Conservation (phyloP, 2,888 invertebrate genomes). For the Galeruca laticollis region DNA sequence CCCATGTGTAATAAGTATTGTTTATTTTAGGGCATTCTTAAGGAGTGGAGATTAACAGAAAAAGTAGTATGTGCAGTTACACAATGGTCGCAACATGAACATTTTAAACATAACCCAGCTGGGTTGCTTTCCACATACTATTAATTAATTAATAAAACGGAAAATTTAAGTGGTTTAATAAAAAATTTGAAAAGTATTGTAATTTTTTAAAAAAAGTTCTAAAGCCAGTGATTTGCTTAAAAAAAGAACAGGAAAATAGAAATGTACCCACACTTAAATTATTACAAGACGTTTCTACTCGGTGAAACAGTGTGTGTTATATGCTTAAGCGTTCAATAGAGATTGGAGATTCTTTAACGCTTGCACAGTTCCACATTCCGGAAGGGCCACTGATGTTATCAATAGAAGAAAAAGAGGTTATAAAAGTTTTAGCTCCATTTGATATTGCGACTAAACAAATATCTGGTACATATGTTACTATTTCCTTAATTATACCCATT, state of each 20-base stretch:
- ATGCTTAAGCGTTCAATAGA: constrained; percentile 13
- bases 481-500: constrained; percentile 23
- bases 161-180: background rate
- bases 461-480: constrained; percentile 19
- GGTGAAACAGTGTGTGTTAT: constrained; percentile 26
- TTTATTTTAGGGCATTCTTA: constrained; percentile 14
- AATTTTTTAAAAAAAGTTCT: constrained; percentile 19
- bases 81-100: constrained; percentile 5
- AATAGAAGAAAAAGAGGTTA: background rate
- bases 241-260: constrained; percentile 17
- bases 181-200: constrained; percentile 15
- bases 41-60: constrained; percentile 3
- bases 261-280: constrained; percentile 15
- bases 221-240: constrained; percentile 8
- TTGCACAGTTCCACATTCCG: constrained; percentile 8
- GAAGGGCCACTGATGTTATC: constrained; percentile 12
- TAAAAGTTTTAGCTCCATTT: constrained; percentile 22
- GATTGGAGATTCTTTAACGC: constrained; percentile 20
- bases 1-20: background rate
- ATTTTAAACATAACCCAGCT: constrained; percentile 17
- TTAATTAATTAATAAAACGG: constrained; percentile 12
- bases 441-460: constrained; percentile 23
- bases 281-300: constrained; percentile 21
- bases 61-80: constrained; percentile 14
- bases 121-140: constrained; percentile 26